phyloP scores from a whole-genome alignment of 1,140 invertebrate species.

The Metaphire vulgaris region DNA sequence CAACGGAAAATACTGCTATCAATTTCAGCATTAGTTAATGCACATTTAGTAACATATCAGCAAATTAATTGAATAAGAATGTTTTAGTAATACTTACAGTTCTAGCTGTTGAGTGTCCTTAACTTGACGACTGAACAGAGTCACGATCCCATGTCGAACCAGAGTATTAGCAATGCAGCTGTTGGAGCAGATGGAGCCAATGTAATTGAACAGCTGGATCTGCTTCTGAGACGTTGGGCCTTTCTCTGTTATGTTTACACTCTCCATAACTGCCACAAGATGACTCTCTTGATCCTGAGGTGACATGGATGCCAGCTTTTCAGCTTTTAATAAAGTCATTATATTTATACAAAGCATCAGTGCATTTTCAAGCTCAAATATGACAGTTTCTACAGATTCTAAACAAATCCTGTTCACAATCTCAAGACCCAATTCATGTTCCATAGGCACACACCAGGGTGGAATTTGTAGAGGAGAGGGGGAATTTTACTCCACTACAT shows the following conservation, averaged over 20 bases:
- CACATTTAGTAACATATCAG: too few species aligned
- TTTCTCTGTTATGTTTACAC: slow-evolving; percentile 40
- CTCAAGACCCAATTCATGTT: too few species aligned
- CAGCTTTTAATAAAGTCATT: slow-evolving; percentile 34
- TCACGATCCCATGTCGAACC: slow-evolving; percentile 35
- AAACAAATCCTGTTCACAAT: too few species aligned
- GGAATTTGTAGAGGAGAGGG: too few species aligned
- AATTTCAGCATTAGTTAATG: too few species aligned
- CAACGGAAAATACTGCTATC: too few species aligned
- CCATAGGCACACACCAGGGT: too few species aligned
- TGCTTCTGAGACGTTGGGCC: slow-evolving; percentile 49
- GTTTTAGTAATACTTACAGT: too few species aligned
- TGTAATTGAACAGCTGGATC: slow-evolving; percentile 48
- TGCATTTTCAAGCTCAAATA: too few species aligned
- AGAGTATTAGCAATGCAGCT: slow-evolving; percentile 36
- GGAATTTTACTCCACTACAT: too few species aligned
- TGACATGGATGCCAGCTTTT: slow-evolving; percentile 42
- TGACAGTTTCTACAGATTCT: too few species aligned
- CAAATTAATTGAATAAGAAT: too few species aligned
- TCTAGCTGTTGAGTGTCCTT: slow-evolving; percentile 46
- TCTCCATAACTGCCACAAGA: slow-evolving; percentile 40
- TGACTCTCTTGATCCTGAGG: slow-evolving; percentile 45
- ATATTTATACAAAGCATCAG: slow-evolving; percentile 2
- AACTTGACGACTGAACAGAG: slow-evolving; percentile 40
- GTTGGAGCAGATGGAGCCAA: slow-evolving; percentile 38